Evolutionary conservation across 1,140 invertebrate genomes (phyloP).

Genomic region (Drosophila subobscura): DNA sequence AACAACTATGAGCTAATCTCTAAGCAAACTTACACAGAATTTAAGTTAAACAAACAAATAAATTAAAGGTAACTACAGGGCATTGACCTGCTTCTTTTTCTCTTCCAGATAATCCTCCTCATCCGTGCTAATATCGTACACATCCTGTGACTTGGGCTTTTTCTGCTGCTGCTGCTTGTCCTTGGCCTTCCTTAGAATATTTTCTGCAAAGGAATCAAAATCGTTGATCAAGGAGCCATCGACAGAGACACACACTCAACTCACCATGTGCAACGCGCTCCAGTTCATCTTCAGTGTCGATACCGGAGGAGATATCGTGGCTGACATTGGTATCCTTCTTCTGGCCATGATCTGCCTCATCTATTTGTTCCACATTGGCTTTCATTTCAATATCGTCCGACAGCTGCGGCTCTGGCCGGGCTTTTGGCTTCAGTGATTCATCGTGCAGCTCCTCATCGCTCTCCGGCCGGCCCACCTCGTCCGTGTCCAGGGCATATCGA

Average conservation of each 20-base stretch:
- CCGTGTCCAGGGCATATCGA: conserved; percentile 86
- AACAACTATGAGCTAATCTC: too few relatives aligned
- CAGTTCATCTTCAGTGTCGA: conserved; percentile 86
- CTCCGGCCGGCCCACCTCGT: conserved; percentile 82
- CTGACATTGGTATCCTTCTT: neutral
- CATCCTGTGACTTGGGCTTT: conserved; percentile 27
- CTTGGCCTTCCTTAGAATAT: conserved; percentile 19
- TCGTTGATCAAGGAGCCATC: neutral
- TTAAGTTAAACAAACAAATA: conserved; percentile 7
- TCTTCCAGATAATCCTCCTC: conserved; percentile 69
- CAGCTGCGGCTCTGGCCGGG: conserved; percentile 2
- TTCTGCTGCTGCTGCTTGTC: conserved; percentile 1
- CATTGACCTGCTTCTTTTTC: conserved; percentile 22
- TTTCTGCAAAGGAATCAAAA: conserved; percentile 31
- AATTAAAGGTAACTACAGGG: neutral
- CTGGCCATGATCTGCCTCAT: neutral
- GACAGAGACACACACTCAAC: conserved; percentile 13
- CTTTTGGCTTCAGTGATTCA: conserved; percentile 57
- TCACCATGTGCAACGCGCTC: conserved; percentile 81
- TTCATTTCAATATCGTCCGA: conserved; percentile 3
- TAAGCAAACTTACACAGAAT: neutral
- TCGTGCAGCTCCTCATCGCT: conserved; percentile 85
- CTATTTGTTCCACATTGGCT: neutral
- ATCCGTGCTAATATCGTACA: conserved; percentile 66
- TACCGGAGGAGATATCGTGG: conserved; percentile 46